Percentiles rank a stretch among this genome's conserved stretches.
phyloP scores from a whole-genome alignment of 2,113 vertebrate species.

The Psophia crepitans region DNA sequence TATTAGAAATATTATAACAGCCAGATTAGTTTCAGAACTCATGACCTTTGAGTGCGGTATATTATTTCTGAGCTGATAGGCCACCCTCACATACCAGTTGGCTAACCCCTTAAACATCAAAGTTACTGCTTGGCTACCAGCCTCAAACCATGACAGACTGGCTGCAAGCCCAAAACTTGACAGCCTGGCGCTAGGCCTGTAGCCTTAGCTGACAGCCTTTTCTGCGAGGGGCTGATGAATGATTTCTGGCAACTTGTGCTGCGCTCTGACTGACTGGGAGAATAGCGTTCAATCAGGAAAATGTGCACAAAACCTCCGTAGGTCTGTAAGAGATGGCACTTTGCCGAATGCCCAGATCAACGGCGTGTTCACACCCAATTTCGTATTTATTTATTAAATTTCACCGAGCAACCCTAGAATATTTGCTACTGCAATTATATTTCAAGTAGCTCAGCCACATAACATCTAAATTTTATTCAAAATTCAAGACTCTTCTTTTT shows the following conservation, averaged over 20 bases:
- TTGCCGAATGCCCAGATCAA: not conserved
- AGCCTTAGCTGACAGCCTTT: conserved; percentile 83
- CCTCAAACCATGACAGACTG: conserved; percentile 92
- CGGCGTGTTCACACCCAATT: not conserved
- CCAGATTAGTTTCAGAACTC: conserved; percentile 75
- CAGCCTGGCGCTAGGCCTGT: conserved; percentile 85
- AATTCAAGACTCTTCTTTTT: not conserved
- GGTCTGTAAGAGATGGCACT: not conserved
- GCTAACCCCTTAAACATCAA: conserved; percentile 90
- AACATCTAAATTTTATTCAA: not conserved
- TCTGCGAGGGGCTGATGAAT: conserved; percentile 86
- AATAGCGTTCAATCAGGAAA: conserved; percentile 52
- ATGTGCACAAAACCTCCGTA: not conserved
- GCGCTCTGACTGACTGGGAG: conserved; percentile 60
- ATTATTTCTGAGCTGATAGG: conserved; percentile 83
- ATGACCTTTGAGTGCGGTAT: conserved; percentile 80
- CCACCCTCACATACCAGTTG: conserved; percentile 89
- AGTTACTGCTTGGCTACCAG: conserved; percentile 89
- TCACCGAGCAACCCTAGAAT: not conserved
- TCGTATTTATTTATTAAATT: not conserved
- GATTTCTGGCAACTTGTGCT: conserved; percentile 80
- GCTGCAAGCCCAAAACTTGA: conserved; percentile 85
- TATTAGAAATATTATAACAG: conserved; percentile 73
- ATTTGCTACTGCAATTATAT: not conserved
- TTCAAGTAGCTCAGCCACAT: not conserved